Evolutionary conservation across 2,888 invertebrate genomes (phyloP), one percentile per base, ranked within the genome.

Genomic region (Oegoconia quadripuncta): DNA sequence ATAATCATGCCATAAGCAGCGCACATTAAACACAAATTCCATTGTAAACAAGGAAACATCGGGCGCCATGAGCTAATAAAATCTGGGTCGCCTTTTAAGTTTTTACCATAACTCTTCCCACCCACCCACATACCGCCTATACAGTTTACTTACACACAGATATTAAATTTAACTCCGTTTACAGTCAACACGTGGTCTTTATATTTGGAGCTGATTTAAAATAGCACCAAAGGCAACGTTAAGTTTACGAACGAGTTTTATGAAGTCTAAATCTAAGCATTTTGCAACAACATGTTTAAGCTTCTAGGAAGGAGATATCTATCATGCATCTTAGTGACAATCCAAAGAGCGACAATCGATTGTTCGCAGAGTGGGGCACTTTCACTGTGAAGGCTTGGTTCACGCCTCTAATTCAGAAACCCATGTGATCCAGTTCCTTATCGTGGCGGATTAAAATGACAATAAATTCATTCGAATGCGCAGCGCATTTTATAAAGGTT

Each of bases 301-400:
- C 55, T 60, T 67, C 64, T 66, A 65, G 64, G 69, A 66, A 73
- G 65, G 59, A 59, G 59, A 68, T 67, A 75, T 78, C 62, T 73
- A 68, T 77, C 71, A 74, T 71, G 66, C 57, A 61, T 70, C 70
- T 64, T 59, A 65, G 76, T 76, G 81, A 81, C 83, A 83, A 71
- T 69, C 74, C 64, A 73, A 70, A 75, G 72, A 74, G 67, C 60
- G 60, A 67, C 69, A 70, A 70, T 77, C 72, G 72, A 79, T 80
- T 80, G 82, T 82, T 75, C 68, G 55, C 59, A 50, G 68, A 77
- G 72, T 75, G 67, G 72, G 74, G 71, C 80, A 81, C 86, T 86
- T 86, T 86, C 86, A 74, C 84, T 65, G 39, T 26, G 40, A 25
- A 62, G 60, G 59, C 64, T 50, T 53, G 61, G 52, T 65, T 73